Base-by-base conservation (phyloP, 1,140 invertebrate genomes). In the Trichonephila clavata region DNA sequence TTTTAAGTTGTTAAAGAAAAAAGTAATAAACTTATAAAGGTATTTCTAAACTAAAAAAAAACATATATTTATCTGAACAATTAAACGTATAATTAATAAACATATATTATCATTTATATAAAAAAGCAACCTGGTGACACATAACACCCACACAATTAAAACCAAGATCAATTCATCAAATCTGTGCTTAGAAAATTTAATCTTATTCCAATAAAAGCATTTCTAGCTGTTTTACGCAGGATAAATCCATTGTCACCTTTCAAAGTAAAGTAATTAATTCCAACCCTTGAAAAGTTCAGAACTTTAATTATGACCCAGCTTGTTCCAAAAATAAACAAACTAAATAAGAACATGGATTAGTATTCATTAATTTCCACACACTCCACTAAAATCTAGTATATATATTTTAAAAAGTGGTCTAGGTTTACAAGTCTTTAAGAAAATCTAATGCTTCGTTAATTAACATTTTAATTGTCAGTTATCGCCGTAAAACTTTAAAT, bases 401-500 rank as follows among this genome's bases (percentile, higher is more conserved):
- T 89, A 57, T 57, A 65, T 89, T 89, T 89, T 65, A 71, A 77
- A 89, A 89, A 24, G 39, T 50, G 87, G 24, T 77, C 65, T 89
- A 24, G 57, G 87, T 32, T 80, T 90, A 83, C 57, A 61, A 90
- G 39, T 90, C 50, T 27, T 90, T 90, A 60, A 90, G 89, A 90
- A 90, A 18, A 89, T 60, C 71, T 90, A 90, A 90, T 90, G 32
- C 89, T 50, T 14, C 50, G 57, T 68, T 90, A 90, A 90, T 90
- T 90, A 90, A 90, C 89, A 90, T 90, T 90, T 90, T 90, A 90
- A 90, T 90, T 71, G 89, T 90, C 89, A 90, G 71, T 90, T 90
- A 90, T 90, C 63, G 57, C n/a, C 50, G 57, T 61, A 27, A 61
- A 81, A 90, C 43, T 90, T 81, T 90, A 90, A 90, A 90, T 90